Evolutionary conservation across 2,888 invertebrate genomes (phyloP), one percentile per base, ranked within the genome.

Genomic region (Bombylius major): DNA sequence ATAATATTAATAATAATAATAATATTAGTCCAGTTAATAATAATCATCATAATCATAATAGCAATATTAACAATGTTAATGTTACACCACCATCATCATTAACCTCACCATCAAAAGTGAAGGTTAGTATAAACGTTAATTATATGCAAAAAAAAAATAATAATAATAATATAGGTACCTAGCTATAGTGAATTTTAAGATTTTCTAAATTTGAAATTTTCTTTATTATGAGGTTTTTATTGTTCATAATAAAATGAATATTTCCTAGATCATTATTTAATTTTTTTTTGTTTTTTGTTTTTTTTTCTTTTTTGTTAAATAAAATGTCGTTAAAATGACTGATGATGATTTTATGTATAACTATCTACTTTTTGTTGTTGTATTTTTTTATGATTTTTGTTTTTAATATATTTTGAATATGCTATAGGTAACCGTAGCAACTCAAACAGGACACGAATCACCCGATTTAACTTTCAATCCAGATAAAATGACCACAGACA

Each of bases 371-470:
- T 23, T 23, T 23, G 1, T 23, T 23, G 1, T 23, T 23, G 23
- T 23, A 23, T 23, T 23, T 23, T 23, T 23, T 23, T 2, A 23
- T 23, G 23, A 46, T 32, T 50, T 47, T 51, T 33, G 36, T 11
- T 8, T 36, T 36, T 36, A n/a, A n/a, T n/a, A 46, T 33, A 23
- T 14, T 39, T 5, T 6, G 32, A 8, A 46, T 13, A 52, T 32
- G 7, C n/a, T 55, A 5, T 9, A 55, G 55, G 55, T 55, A 42
- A 55, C 55, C 42, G 89, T 89, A 12, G 89, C 89, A 13, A 90
- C 90, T 5, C 90, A 91, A 73, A 91, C 90, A 0, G 89, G 89
- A 34, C 87, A 89, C 65, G 85, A 85, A 67, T 81, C 83, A 4
- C 82, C 87, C 0, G 82, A 86, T 62, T 78, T 80, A 62, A 58